Evolutionary conservation across 2,888 invertebrate genomes (phyloP).

Genomic region (Scelioninae gen. 1): DNA sequence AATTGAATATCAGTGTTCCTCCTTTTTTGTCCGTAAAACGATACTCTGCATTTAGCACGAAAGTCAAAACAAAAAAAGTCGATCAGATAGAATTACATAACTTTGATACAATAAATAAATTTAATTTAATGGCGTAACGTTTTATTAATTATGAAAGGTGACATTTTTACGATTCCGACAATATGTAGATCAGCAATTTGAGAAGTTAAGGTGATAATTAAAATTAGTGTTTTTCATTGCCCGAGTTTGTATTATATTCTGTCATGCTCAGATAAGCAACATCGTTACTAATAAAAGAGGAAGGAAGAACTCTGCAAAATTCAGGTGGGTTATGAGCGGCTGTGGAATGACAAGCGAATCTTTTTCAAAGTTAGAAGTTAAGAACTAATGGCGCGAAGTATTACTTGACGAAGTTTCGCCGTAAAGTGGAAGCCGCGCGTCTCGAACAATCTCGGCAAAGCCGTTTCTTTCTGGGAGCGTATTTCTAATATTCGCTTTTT

Average conservation of each 20-base stretch:
- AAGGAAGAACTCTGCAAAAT: slow-evolving; percentile 33
- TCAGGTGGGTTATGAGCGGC: slow-evolving; percentile 46
- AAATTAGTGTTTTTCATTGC: slow-evolving; percentile 22
- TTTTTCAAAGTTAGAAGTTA: slow-evolving; percentile 64
- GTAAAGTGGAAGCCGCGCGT: slow-evolving; percentile 47
- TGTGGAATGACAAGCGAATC: slow-evolving; percentile 57
- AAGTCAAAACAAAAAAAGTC: not conserved
- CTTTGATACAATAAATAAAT: not conserved
- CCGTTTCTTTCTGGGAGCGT: slow-evolving; percentile 12
- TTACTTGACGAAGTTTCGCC: slow-evolving; percentile 65
- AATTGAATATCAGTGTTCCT: not conserved
- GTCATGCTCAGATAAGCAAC: slow-evolving; percentile 33
- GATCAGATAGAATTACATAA: not conserved
- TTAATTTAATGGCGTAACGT: not conserved
- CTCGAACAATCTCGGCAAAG: slow-evolving; percentile 43
- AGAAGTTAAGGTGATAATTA: slow-evolving; percentile 30
- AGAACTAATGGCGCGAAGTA: slow-evolving; percentile 80
- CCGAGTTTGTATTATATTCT: not conserved
- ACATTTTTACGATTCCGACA: not conserved
- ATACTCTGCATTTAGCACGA: not conserved
- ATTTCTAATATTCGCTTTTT: slow-evolving; percentile 67
- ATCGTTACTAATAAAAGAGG: slow-evolving; percentile 40
- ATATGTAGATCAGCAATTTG: not conserved
- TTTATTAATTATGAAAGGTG: too few species aligned
- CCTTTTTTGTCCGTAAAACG: not conserved